phyloP scores from a whole-genome alignment of 2,113 vertebrate genomes.

The Hippocampus mohnikei region DNA sequence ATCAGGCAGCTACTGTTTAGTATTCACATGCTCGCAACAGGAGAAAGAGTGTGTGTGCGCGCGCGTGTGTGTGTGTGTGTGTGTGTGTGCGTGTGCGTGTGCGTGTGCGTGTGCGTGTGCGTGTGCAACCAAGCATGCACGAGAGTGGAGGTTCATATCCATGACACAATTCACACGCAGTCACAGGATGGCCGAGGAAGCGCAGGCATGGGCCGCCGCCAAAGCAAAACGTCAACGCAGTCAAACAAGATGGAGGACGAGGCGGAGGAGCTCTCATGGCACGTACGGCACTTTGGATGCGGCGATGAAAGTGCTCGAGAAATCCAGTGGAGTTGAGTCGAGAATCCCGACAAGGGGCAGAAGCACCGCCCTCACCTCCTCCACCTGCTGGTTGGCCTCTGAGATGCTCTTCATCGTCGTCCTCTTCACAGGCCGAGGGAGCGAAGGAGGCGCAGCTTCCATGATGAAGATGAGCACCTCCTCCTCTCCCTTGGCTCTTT shows the following conservation, averaged over 20 bases:
- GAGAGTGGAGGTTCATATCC: conserved; percentile 21
- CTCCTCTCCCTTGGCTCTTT: background rate
- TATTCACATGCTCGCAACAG: conserved; percentile 67
- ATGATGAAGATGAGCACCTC: background rate
- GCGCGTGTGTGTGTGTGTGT: conserved; percentile 28
- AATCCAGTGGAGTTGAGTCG: no score
- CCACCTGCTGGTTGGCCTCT: no score
- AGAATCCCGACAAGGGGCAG: conserved; percentile 93
- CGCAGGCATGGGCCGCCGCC: conserved; percentile 43
- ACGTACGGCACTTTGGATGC: no score
- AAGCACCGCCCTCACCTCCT: conserved; percentile 27
- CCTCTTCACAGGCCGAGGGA: no score
- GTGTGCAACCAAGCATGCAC: no score
- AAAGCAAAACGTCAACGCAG: conserved; percentile 45
- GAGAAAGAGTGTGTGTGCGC: conserved; percentile 51
- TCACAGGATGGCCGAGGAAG: conserved; percentile 20
- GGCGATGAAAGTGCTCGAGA: no score
- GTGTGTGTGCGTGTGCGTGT: conserved; percentile 4
- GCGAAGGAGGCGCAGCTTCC: no score
- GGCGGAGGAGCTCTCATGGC: background rate
- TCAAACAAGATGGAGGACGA: conserved; percentile 43
- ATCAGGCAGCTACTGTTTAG: conserved; percentile 45
- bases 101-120: conserved; percentile 4
- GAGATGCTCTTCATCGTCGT: no score
- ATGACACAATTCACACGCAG: conserved; percentile 31